Base-by-base conservation (phyloP, 2,888 invertebrate genomes). In the Dryococelus australis region DNA sequence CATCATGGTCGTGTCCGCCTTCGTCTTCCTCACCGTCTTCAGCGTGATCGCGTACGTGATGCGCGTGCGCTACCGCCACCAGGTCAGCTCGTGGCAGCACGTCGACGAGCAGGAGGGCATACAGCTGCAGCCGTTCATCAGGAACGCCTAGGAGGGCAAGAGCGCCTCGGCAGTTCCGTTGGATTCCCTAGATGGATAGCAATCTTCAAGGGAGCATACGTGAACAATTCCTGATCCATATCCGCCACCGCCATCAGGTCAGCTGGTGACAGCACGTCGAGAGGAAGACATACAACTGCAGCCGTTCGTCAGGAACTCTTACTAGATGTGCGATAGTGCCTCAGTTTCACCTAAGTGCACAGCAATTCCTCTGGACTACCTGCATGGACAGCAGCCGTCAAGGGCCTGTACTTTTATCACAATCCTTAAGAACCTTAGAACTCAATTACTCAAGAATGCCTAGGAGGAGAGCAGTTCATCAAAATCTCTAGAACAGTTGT, bases 21-120 rank as follows among this genome's bases (percentile, higher is more conserved):
- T 83, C 43, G 83, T 83, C 16, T 83, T 83, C 83, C 83, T 83
- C 35, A 83, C 83, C 35, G 43, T 83, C 16, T 83, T 83, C 83
- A 83, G 83, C 35, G 83, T 83, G 28, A 24, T 83, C 28, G 83
- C 83, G 27, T 83, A 83, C 83, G 83, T 43, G 35, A 83, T 83
- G 83, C 28, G 83, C 35, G 43, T 83, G 43, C 28, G 83, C 28
- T 43, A 43, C 35, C 28, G 83, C 20, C 83, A 83, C 43, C 83
- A 83, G 24, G 43, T 43, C 35, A 20, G n/a, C 65, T 65, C 65
- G 24, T 65, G 65, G 65, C 65, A 16, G 2, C 65, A 65, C 65
- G 65, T 65, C 65, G 65, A 24, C 10, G 65, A 65, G 65, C 4
- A 51, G 1, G 65, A 65, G 65, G 65, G 65, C 65, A 20, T 65